Percentiles rank a stretch among this genome's conserved stretches.
phyloP scores from a whole-genome alignment of 2,113 vertebrate species.

The Pachypanchax playfairii region DNA sequence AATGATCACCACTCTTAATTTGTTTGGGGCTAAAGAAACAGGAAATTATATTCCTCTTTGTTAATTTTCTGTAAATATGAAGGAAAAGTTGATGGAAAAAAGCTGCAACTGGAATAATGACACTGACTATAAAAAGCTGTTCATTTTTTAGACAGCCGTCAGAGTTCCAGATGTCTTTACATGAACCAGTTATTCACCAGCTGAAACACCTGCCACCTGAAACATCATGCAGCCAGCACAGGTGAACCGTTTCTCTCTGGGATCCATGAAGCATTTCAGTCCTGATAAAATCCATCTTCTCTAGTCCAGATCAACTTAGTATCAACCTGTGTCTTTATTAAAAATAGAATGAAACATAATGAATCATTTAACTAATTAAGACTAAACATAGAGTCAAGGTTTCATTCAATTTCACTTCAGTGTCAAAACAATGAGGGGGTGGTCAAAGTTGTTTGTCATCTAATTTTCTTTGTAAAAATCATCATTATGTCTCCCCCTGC shows the following conservation, averaged over 20 bases:
- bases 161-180: slow-evolving; percentile 7
- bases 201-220: slow-evolving; percentile 9
- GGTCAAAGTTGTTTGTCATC: not conserved
- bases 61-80: too few species aligned
- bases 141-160: not conserved
- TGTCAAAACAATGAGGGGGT: slow-evolving; percentile 13
- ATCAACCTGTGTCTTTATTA: not conserved
- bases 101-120: not conserved
- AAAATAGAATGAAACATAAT: too few species aligned
- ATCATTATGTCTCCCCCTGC: slow-evolving; percentile 4
- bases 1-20: too few species aligned
- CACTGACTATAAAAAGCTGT: not conserved
- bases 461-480: slow-evolving; percentile 34
- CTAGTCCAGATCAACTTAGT: not conserved
- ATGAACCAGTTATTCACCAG: not conserved
- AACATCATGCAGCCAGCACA: not conserved
- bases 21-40: too few species aligned
- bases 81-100: not conserved
- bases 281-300: not conserved
- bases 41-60: too few species aligned
- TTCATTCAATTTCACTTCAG: slow-evolving; percentile 8
- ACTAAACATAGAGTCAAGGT: too few species aligned
- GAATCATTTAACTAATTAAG: too few species aligned
- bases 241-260: not conserved
- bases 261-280: too few species aligned